Conservation (phyloP, 2,113 vertebrate species). For the Salvator merianae region DNA sequence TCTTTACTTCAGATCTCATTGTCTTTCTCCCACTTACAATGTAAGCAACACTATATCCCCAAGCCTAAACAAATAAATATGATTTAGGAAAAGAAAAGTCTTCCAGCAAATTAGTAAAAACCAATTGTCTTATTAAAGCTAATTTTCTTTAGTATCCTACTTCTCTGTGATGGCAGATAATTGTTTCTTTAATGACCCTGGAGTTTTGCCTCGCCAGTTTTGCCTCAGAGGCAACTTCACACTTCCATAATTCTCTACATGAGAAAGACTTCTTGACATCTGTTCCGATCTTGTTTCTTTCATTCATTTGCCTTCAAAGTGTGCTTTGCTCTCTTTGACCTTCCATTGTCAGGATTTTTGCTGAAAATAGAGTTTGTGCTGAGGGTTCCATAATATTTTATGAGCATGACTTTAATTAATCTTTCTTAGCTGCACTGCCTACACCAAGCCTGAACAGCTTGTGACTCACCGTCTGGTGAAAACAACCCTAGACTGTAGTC, state of each 20-base stretch:
- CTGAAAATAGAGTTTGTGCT: constrained; percentile 21
- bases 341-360: constrained; percentile 26
- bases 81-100: constrained; percentile 25
- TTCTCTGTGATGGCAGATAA: constrained; percentile 28
- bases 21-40: background rate
- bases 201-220: constrained; percentile 36
- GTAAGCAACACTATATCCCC: constrained; percentile 6
- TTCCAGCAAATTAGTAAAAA: constrained; percentile 30
- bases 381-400: constrained; percentile 25
- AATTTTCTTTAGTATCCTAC: constrained; percentile 34
- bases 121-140: constrained; percentile 34
- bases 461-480: background rate
- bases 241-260: constrained; percentile 30
- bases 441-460: constrained; percentile 34
- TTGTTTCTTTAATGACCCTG: constrained; percentile 31
- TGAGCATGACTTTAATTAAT: constrained; percentile 38
- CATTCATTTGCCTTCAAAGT: background rate
- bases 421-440: constrained; percentile 21
- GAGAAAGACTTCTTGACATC: constrained; percentile 38
- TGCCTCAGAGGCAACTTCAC: constrained; percentile 11
- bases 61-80: constrained; percentile 53
- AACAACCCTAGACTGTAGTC: background rate
- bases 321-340: constrained; percentile 40
- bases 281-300: constrained; percentile 35
- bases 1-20: constrained; percentile 20